Percentiles rank a stretch among this genome's conserved stretches.
These are phyloP conservation scores for Nasua narica DNA, from an alignment of 2,797 vertebrate genomes.

Conservation along the genomic window DNA sequence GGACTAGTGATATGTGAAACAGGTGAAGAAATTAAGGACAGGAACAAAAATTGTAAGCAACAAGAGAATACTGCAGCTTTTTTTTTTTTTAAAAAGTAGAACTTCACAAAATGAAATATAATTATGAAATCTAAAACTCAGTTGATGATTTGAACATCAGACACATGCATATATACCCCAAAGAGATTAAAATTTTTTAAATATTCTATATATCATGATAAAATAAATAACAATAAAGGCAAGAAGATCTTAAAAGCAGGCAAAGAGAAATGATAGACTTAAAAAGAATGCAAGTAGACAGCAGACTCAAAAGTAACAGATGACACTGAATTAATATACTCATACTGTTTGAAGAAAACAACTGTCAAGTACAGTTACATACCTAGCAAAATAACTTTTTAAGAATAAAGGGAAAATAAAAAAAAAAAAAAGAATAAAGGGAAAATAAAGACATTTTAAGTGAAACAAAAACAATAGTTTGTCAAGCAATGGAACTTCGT, in stretches of 20 bases:
- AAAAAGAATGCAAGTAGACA: not conserved
- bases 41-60: not conserved
- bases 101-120: not conserved
- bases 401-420: no score
- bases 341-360: not conserved
- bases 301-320: not conserved
- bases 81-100: not conserved
- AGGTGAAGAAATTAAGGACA: not conserved
- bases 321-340: not conserved
- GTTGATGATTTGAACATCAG: not conserved
- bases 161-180: not conserved
- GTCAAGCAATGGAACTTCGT: not conserved
- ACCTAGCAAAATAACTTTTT: not conserved
- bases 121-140: not conserved
- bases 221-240: conserved; percentile 18
- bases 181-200: not conserved
- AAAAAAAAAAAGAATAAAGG: no score
- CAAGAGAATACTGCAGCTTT: not conserved
- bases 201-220: not conserved
- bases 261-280: not conserved
- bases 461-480: not conserved
- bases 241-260: conserved; percentile 4
- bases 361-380: not conserved
- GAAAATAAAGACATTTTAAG: not conserved
- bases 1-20: not conserved